These are phyloP conservation scores for Genyomyrus donnyi DNA, from an alignment of 2,113 vertebrate species.

Conservation along the genomic window DNA sequence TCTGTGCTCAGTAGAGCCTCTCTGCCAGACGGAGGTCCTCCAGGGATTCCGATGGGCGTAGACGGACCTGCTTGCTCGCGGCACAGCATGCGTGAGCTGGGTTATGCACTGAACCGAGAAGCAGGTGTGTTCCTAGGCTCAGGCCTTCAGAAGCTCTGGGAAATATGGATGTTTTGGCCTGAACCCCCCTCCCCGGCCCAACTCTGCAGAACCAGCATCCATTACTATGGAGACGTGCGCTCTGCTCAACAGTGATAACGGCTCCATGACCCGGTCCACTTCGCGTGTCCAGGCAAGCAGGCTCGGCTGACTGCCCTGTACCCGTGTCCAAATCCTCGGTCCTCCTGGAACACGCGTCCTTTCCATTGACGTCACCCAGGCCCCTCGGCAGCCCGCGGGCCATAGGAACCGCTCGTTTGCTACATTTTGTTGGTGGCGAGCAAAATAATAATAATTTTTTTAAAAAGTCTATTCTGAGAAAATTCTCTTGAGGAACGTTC, in stretches of 20 bases:
- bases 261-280: background rate
- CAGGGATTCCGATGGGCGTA: background rate
- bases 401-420: background rate
- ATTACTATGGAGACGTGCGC: background rate
- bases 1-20: background rate
- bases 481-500: background rate
- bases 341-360: background rate
- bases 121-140: background rate
- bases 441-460: background rate
- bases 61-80: background rate
- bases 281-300: background rate
- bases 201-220: background rate
- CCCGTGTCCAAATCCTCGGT: background rate
- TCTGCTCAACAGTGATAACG: background rate
- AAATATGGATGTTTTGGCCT: background rate
- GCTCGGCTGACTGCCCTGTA: background rate
- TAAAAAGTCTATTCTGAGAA: background rate
- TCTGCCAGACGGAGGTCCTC: background rate
- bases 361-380: background rate
- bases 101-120: background rate
- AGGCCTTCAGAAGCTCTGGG: background rate
- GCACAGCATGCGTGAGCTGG: background rate
- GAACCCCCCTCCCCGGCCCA: background rate
- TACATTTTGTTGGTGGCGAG: background rate
- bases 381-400: background rate